These are phyloP conservation scores for Nowickia ferox DNA, from an alignment of 2,888 invertebrate genomes.

Conservation along the genomic window DNA sequence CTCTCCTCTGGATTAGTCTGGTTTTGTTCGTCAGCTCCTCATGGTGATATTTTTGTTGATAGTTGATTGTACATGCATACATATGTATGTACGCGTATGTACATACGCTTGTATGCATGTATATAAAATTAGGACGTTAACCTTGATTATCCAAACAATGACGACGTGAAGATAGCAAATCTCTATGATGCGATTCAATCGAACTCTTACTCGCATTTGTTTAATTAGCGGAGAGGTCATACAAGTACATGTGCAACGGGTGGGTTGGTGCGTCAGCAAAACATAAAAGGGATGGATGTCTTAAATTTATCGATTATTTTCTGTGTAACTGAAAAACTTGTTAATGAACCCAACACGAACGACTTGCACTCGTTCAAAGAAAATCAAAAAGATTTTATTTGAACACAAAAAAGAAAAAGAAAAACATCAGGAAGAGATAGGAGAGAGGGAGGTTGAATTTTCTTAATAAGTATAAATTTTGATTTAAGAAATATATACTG, in stretches of 20 bases:
- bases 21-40: no score
- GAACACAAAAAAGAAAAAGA: neutral
- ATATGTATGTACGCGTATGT: no score
- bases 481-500: neutral
- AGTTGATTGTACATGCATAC: no score
- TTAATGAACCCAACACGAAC: slow-evolving; percentile 2
- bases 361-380: slow-evolving; percentile 3
- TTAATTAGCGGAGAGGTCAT: slow-evolving; percentile 56
- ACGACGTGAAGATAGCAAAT: slow-evolving; percentile 29
- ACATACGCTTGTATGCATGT: neutral
- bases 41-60: no score
- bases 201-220: slow-evolving; percentile 38
- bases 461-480: neutral
- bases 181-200: slow-evolving; percentile 36
- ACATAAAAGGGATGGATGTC: slow-evolving; percentile 24
- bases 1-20: no score
- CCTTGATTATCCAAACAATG: slow-evolving; percentile 31
- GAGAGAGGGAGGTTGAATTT: neutral
- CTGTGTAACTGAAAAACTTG: neutral
- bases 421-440: neutral
- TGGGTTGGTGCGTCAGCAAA: slow-evolving; percentile 51
- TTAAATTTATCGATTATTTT: slow-evolving; percentile 48
- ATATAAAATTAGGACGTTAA: slow-evolving; percentile 36
- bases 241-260: slow-evolving; percentile 58
- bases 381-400: neutral